These are phyloP conservation scores for Acanthosoma haemorrhoidale DNA, from an alignment of 2,888 invertebrate genomes.

Conservation along the genomic window DNA sequence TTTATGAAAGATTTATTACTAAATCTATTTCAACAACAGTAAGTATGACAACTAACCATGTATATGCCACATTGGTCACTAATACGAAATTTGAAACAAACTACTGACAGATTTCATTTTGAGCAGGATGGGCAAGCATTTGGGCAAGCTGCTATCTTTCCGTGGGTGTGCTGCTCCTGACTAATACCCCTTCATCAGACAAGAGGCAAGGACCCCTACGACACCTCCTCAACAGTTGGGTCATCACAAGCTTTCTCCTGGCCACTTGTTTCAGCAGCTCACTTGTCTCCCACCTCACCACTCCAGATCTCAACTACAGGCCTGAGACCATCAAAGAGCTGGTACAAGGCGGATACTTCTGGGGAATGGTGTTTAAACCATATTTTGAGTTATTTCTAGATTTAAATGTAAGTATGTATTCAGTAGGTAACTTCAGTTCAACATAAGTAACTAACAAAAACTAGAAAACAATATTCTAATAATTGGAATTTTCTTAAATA, in stretches of 20 bases:
- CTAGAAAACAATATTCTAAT: too few species aligned
- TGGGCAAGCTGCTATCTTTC: neutral
- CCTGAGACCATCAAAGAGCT: conserved; percentile 1
- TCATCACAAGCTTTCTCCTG: neutral
- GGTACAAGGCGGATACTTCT: conserved; percentile 11
- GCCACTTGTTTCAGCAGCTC: neutral
- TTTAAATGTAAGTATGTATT: conserved; percentile 10
- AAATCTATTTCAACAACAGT: too few species aligned
- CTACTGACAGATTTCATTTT: neutral
- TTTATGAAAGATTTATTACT: too few species aligned
- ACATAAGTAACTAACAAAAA: neutral
- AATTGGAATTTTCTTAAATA: too few species aligned
- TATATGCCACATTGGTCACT: too few species aligned
- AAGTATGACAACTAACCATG: too few species aligned
- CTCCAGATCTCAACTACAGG: neutral
- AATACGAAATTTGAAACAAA: too few species aligned
- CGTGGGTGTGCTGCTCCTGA: neutral
- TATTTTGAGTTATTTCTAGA: neutral
- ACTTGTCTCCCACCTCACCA: conserved; percentile 17
- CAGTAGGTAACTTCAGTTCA: neutral
- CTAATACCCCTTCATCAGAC: neutral
- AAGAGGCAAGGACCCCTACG: neutral
- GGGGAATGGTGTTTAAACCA: neutral
- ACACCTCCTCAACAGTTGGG: neutral
- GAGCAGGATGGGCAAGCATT: neutral